phyloP scores from a whole-genome alignment of 2,888 invertebrate species.

The Malthinus seriepunctatus region DNA sequence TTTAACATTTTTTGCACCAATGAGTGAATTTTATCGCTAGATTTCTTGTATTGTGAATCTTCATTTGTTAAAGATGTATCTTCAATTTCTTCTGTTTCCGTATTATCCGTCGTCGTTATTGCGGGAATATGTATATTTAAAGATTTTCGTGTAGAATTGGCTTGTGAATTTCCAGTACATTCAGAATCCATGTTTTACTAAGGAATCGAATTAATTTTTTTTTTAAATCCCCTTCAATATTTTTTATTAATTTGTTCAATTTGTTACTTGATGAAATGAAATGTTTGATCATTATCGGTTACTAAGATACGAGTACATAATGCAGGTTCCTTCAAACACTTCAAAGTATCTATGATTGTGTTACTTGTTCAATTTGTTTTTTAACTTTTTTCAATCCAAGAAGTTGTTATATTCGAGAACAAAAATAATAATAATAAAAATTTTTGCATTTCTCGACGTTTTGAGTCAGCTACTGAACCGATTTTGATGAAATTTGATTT shows the following conservation, averaged over 20 bases:
- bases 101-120: neutral
- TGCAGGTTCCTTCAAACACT: neutral
- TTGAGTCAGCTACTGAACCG: no score
- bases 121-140: slow-evolving; percentile 6
- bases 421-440: no score
- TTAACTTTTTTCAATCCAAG: no score
- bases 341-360: neutral
- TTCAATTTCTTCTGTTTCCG: neutral
- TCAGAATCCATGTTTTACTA: neutral
- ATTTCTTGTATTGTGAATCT: neutral
- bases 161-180: slow-evolving; percentile 1
- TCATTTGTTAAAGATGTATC: neutral
- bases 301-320: no score
- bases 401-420: no score
- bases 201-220: no score
- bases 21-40: slow-evolving; percentile 31
- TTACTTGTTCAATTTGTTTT: no score
- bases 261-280: neutral
- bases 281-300: no score
- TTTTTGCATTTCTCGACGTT: no score
- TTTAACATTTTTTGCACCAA: slow-evolving; percentile 45
- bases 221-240: neutral
- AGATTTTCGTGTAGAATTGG: neutral
- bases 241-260: neutral
- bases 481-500: no score